These are phyloP conservation scores for Hydrolagus colliei DNA, from an alignment of 2,797 vertebrate species.

Conservation along the genomic window DNA sequence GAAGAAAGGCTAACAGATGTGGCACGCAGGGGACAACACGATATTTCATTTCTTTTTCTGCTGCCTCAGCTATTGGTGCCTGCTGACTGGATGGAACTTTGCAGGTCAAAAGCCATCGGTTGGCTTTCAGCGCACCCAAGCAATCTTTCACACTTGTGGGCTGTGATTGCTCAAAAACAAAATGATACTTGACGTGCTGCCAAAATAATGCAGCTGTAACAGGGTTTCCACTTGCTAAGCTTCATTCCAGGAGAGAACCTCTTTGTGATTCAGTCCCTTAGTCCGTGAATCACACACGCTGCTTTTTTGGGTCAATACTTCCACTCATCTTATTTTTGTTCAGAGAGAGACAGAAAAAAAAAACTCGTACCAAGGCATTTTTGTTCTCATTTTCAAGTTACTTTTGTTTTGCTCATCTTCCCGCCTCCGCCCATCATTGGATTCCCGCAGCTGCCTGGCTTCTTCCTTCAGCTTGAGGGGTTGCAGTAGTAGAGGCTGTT, in stretches of 20 bases:
- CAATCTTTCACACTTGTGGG: background rate
- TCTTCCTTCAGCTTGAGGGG: background rate
- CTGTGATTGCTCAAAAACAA: conserved; percentile 13
- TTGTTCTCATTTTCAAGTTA: background rate
- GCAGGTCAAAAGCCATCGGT: conserved; percentile 42
- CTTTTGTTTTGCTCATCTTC: background rate
- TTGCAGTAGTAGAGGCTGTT: background rate
- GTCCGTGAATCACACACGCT: background rate
- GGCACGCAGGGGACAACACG: conserved; percentile 41
- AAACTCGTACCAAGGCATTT: background rate
- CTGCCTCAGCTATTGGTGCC: conserved; percentile 37
- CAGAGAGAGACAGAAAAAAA: background rate
- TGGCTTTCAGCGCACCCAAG: conserved; percentile 27
- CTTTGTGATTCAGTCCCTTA: background rate
- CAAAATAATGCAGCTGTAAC: background rate
- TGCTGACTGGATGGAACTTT: conserved; percentile 36
- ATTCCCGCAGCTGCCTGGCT: too few relatives aligned
- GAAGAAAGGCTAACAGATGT: conserved; percentile 40
- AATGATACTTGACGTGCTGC: conserved; percentile 4
- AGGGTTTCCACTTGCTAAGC: background rate
- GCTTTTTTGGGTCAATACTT: background rate
- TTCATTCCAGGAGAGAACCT: background rate
- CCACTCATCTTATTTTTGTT: background rate
- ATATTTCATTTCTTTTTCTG: conserved; percentile 33
- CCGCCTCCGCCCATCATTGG: background rate